Base-by-base conservation (phyloP, 92 coral and sea anemone species). In the Zoanthus solanderi region DNA sequence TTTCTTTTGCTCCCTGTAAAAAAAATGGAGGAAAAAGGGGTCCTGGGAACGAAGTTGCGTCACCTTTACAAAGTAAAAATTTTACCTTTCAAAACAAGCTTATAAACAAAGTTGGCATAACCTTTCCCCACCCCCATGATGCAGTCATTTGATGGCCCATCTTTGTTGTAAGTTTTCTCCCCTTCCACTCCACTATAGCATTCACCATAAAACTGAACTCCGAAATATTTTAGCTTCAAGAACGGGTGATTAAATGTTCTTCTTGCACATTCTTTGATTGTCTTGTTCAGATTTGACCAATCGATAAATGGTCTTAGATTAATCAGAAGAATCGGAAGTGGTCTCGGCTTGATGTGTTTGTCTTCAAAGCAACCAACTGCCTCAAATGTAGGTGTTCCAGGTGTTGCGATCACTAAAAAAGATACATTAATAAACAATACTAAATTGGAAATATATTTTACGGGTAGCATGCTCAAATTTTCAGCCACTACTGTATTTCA, bases 121-220 rank as follows among this genome's bases (percentile, higher is more conserved):
- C 48, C 80, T 37, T 71, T 78, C 11, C 98, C 98, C 46, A 94
- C 90, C 32, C 98, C 98, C 1, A 53, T 53, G 47, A 83, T 79
- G 57, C 95, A 92, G 7, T 84, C 86, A 17, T 42, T 29, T 1
- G 98, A 89, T 16, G 87, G 68, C 9, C 98, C 98, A 71, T 94
- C 85, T 68, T 87, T 84, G 84, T 87, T 75, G 72, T 92, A 94
- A 15, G 91, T 90, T 5, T 34, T 74, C 44, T 89, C 76, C 4
- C 94, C 84, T 45, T 84, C 76, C 31, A 61, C 54, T 0, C 98
- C 98, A 52, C 94, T 90, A 94, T 94, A 95, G 50, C 98, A 95
- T 89, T 95, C 98, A 2, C 98, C 95, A 71, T 92, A 95, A 84
- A 87, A 95, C 88, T 95, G 98, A 31, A 95, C 60, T 10, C 92